Base-by-base conservation (phyloP, 23 tunicate species). In the Trididemnum clinides region DNA sequence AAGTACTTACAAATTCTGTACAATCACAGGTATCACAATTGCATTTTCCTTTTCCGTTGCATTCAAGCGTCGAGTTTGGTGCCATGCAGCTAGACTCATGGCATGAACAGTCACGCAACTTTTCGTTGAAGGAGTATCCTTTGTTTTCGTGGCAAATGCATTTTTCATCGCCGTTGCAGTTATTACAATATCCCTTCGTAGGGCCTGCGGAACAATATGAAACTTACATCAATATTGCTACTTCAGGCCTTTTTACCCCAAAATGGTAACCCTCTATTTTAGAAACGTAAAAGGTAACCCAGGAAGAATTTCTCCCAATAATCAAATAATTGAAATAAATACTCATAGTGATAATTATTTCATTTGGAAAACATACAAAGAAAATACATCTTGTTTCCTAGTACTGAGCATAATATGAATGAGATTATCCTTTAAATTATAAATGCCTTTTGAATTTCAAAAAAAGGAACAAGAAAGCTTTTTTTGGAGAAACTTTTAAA, bases 11-110 rank as follows among this genome's bases (percentile, higher is more conserved):
- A 2, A 20, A 33, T 78, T 35, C 26, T 87, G 77, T 39, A 75
- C 97, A 92, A 0, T 50, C 82, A 37, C 97, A 92, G 4, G 62
- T 78, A 51, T 88, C 82, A 57, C 97, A 92, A 29, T 69, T 34
- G 64, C 97, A 92, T 18, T 19, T 57, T 49, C 97, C 97, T 7
- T 85, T 63, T 0, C 86, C 92, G 57, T 82, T 87, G 83, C 97
- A 92, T 1, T 38, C 30, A 34, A 1, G 66, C 6, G 57, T 26
- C 6, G 78, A 21, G 0, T 19, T 28, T 38, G 63, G 22, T 26
- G 20, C 64, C 50, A 31, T 74, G 29, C 97, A 92, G 2, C 30
- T 28, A 1, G 66, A 34, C 34, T 74, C 39, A 33, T 88, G 71
- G 82, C 97, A 92, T 0, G 88, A 34, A 50, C 97, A 92, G 18